Base-by-base conservation (phyloP, 2,888 invertebrate genomes). In the Eupithecia pulchellata region DNA sequence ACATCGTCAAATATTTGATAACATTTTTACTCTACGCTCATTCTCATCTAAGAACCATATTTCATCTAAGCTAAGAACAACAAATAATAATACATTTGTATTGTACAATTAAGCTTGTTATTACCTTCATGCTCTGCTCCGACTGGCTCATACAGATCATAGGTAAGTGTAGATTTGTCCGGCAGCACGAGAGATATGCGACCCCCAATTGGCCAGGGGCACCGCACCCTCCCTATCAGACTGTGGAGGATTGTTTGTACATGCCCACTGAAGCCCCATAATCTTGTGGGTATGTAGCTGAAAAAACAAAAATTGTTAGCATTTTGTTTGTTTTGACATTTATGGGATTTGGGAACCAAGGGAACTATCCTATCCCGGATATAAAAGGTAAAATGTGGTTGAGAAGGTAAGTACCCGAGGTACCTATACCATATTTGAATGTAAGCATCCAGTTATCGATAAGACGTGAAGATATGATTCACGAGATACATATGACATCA, bases 261-360 rank as follows among this genome's bases (percentile, higher is more conserved):
- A 89, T 99, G 99, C 14, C 99, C 99, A 89, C 98, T 98, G 90
- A 98, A 98, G 71, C 99, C 99, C 99, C 99, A 99, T 79, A 99
- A 89, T 78, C 97, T 95, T 64, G 98, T 98, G 64, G 98, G 98
- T 79, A 97, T 95, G 90, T 98, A 98, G 71, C 98, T 98, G 93
- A 58, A 95, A 95, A 13, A 25, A 52, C 2, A 25, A 52, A 11
- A 52, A 13, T 13, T 13, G 34, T 66, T 13, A 66, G 52, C 29
- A 27, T 20, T 39, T 39, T 69, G 63, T 69, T 69, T 69, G 66
- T 66, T 66, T 69, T n/a, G n/a, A n/a, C n/a, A n/a, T n/a, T n/a
- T n/a, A n/a, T n/a, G n/a, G n/a, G n/a, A n/a, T n/a, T n/a, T 72
- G 72, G 52, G 34, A 66, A 69, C 63, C 42, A 57, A 29, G 57